phyloP scores from a whole-genome alignment of 2,113 vertebrate species.

The Clupea harengus region DNA sequence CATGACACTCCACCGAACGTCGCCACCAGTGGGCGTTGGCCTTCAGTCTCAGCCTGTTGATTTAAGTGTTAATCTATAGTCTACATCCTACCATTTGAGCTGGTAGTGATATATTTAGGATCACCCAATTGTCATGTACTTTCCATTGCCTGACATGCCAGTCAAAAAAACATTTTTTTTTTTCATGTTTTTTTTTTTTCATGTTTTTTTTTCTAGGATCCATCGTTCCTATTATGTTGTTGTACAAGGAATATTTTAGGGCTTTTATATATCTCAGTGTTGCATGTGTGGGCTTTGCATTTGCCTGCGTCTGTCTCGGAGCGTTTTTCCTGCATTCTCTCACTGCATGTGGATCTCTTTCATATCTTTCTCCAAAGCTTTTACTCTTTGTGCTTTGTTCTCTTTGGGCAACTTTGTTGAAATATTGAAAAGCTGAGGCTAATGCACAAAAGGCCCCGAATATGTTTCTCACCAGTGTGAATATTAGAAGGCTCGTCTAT shows the following conservation, averaged over 20 bases:
- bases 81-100: too few species aligned
- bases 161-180: too few species aligned
- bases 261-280: background rate
- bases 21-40: background rate
- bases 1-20: too few species aligned
- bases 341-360: slow-evolving; percentile 22
- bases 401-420: slow-evolving; percentile 59
- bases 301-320: background rate
- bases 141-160: too few species aligned
- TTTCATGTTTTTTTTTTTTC: too few species aligned
- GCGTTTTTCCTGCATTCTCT: slow-evolving; percentile 8
- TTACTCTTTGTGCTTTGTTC: slow-evolving; percentile 32
- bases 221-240: too few species aligned
- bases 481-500: background rate
- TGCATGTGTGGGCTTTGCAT: background rate
- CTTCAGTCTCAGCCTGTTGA: background rate
- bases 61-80: background rate
- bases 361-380: slow-evolving; percentile 20
- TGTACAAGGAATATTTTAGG: background rate
- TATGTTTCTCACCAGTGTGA: background rate
- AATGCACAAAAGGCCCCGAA: slow-evolving; percentile 60
- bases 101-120: too few species aligned
- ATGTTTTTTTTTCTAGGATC: too few species aligned
- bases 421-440: slow-evolving; percentile 66
- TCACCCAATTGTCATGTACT: too few species aligned